Evolutionary conservation across 2,888 invertebrate genomes (phyloP), one percentile per base, ranked within the genome.

Genomic region (Nebria brevicollis): DNA sequence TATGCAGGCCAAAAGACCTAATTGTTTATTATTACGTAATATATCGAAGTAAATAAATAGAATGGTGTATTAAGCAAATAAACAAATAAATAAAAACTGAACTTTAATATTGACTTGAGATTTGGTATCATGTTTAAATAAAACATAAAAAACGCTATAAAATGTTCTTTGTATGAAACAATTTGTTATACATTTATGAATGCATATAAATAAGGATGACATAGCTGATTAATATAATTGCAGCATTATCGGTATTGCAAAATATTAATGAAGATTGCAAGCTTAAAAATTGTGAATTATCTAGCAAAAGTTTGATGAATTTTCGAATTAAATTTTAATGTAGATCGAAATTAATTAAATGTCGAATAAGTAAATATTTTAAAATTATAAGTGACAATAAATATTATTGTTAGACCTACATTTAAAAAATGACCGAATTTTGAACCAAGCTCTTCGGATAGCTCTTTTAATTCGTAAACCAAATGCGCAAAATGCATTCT

Each of bases 401-500:
- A 34, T 20, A 34, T 5, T 20, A 34, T 5, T 34, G 34, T 4
- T 65, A 65, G 15, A 70, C 70, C 11, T 72, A 73, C 73, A 42
- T 76, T 72, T 77, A 54, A 81, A 81, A 10, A 64, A 42, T 26
- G 65, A 43, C 7, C 70, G 15, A 8, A 72, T 73, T 66, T 72
- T 76, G 7, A 41, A 66, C 81, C 81, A 81, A 20, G 65, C 54
- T 65, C 54, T 72, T 41, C 81, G 41, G 6, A 81, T 41, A n/a
- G 81, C 66, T 13, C 34, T 64, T 77, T 77, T 81, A 8, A 81
- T 77, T 4, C 77, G 72, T 2, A 25, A 42, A 6, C 72, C 81
- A 43, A 81, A 7, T 42, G 64, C 76, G 54, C 81, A 81, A 20
- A 81, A 72, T 1, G 73, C 73, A 15, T 72, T 66, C 75, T 77